These are phyloP conservation scores for Platichthys flesus DNA, from an alignment of 2,113 vertebrate genomes.

Conservation along the genomic window DNA sequence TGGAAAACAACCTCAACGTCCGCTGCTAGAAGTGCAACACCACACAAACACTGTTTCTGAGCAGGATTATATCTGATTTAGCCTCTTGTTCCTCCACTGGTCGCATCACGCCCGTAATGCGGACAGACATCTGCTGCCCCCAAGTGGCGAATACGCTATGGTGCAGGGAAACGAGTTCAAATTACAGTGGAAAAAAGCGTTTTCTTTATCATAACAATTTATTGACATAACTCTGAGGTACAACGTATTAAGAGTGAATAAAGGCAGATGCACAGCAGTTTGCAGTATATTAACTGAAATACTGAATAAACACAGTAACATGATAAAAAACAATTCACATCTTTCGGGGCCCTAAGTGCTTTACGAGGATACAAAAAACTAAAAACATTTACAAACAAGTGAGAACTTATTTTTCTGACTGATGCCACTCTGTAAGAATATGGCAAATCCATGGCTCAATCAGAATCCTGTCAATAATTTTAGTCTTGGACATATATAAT, in stretches of 20 bases:
- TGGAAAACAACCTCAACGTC: neutral
- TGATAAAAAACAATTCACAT: constrained; percentile 39
- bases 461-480: neutral
- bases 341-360: neutral
- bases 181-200: too few species aligned
- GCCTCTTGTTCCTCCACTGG: neutral
- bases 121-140: constrained; percentile 40
- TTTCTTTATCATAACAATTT: constrained; percentile 9
- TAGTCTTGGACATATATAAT: too few species aligned
- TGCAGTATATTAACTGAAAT: neutral
- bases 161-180: neutral
- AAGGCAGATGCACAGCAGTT: constrained; percentile 1
- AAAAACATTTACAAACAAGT: neutral
- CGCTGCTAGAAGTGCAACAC: neutral
- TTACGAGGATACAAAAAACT: neutral
- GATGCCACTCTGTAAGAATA: neutral
- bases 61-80: neutral
- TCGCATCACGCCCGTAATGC: neutral
- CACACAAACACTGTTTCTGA: neutral
- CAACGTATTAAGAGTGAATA: neutral
- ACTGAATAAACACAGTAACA: neutral
- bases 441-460: neutral
- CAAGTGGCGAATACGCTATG: constrained; percentile 33
- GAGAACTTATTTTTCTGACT: neutral
- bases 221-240: constrained; percentile 40